phyloP scores from a whole-genome alignment of 2,888 invertebrate species.

The Chloroclysta siterata region DNA sequence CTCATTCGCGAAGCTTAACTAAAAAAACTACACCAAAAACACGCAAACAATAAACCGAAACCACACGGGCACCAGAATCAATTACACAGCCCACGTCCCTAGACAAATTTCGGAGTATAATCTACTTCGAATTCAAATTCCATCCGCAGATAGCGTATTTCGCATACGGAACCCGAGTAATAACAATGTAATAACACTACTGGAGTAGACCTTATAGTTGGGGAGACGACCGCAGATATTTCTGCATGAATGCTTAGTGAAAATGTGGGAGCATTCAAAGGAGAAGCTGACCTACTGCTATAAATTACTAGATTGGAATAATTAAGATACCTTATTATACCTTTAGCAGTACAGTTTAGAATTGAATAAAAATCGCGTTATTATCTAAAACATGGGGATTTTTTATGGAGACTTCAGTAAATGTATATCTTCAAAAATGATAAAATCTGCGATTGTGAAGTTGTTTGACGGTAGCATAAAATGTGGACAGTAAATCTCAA shows the following conservation, averaged over 20 bases:
- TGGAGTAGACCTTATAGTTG: conserved; percentile 19
- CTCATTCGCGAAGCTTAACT: too few species aligned
- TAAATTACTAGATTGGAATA: background rate
- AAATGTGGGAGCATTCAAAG: background rate
- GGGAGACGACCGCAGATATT: conserved; percentile 12
- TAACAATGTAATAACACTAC: conserved; percentile 37
- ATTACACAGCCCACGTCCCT: conserved; percentile 21
- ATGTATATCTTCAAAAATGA: too few species aligned
- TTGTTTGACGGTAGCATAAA: too few species aligned
- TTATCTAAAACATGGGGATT: too few species aligned
- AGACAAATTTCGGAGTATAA: conserved; percentile 27
- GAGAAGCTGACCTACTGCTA: background rate
- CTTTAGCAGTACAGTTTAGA: too few species aligned
- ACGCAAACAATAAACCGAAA: background rate
- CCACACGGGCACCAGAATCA: conserved; percentile 15
- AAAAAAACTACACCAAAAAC: background rate
- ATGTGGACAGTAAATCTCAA: too few species aligned
- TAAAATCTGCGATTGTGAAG: too few species aligned
- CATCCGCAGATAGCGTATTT: conserved; percentile 23
- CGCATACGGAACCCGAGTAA: conserved; percentile 31
- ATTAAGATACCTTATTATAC: too few species aligned
- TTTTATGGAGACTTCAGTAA: too few species aligned
- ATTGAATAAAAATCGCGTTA: too few species aligned
- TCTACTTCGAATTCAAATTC: conserved; percentile 35
- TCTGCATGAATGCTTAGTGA: conserved; percentile 1